phyloP scores from a whole-genome alignment of 2,113 vertebrate genomes.

The Apeltes quadracus region DNA sequence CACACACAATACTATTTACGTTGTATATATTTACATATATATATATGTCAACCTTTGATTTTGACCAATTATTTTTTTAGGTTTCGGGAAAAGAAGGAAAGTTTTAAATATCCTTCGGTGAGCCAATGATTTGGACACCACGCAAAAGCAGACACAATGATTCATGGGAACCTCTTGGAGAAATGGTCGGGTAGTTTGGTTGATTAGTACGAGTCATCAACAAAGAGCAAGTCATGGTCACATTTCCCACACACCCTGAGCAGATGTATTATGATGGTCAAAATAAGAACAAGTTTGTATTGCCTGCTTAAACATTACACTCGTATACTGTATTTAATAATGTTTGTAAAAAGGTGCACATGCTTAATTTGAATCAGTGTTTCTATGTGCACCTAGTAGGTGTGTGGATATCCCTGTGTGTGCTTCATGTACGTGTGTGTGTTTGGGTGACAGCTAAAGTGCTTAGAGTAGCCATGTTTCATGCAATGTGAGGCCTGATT shows the following conservation, averaged over 20 bases:
- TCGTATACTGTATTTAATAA: neutral
- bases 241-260: conserved; percentile 30
- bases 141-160: conserved; percentile 25
- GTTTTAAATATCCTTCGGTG: conserved; percentile 43
- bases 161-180: conserved; percentile 35
- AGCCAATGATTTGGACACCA: conserved; percentile 36
- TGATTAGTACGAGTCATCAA: conserved; percentile 53
- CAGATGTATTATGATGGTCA: conserved; percentile 20
- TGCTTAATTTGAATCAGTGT: conserved; percentile 3
- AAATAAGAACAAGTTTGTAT: conserved; percentile 2
- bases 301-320: conserved; percentile 6
- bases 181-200: neutral
- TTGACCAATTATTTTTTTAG: conserved; percentile 55
- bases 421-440: conserved; percentile 15
- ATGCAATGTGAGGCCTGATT: conserved; percentile 37
- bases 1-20: no score
- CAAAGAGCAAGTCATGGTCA: conserved; percentile 32
- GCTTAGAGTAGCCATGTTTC: conserved; percentile 21
- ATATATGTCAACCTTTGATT: no score
- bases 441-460: conserved; percentile 24
- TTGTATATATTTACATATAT: no score
- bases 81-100: conserved; percentile 43
- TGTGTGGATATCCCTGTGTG: conserved; percentile 4
- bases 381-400: neutral
- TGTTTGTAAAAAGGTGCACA: neutral